Conservation (phyloP, 2,888 invertebrate species). For the Noctua fimbriata region DNA sequence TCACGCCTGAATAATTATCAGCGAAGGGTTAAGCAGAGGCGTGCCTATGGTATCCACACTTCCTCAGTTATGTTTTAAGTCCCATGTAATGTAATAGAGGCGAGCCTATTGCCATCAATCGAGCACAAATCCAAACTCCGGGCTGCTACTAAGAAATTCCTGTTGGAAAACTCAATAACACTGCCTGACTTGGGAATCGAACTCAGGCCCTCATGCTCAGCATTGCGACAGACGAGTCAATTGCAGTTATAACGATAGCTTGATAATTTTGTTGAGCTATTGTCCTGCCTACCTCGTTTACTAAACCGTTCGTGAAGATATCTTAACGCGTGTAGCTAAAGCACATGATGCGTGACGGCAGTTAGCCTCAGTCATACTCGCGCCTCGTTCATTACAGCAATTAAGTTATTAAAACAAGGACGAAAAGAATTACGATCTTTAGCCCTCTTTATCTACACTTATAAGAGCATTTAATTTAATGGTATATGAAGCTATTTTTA, state of each 20-base stretch:
- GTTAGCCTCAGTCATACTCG: slow-evolving; percentile 36
- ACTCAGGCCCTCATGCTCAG: neutral
- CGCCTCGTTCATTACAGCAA: slow-evolving; percentile 23
- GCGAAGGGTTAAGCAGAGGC: no score
- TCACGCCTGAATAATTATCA: neutral
- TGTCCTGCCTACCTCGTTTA: slow-evolving; percentile 16
- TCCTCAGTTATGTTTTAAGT: neutral
- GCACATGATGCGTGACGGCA: slow-evolving; percentile 44
- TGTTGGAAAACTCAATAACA: neutral
- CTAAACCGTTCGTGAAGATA: slow-evolving; percentile 25
- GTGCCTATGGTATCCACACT: neutral
- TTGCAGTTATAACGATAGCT: neutral
- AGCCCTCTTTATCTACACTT: slow-evolving; percentile 2
- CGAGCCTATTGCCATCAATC: neutral
- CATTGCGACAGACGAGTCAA: neutral
- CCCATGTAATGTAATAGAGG: neutral
- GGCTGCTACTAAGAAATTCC: neutral
- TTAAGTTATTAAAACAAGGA: slow-evolving; percentile 50
- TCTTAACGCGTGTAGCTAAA: slow-evolving; percentile 16
- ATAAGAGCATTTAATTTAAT: slow-evolving; percentile 9
- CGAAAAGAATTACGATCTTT: slow-evolving; percentile 27
- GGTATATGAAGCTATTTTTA: neutral
- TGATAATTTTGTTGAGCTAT: neutral
- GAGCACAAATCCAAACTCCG: neutral
- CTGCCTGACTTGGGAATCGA: neutral